Evolutionary conservation across 2,113 vertebrate genomes (phyloP), one percentile per base, ranked within the genome.

Genomic region (Arvicanthis niloticus): DNA sequence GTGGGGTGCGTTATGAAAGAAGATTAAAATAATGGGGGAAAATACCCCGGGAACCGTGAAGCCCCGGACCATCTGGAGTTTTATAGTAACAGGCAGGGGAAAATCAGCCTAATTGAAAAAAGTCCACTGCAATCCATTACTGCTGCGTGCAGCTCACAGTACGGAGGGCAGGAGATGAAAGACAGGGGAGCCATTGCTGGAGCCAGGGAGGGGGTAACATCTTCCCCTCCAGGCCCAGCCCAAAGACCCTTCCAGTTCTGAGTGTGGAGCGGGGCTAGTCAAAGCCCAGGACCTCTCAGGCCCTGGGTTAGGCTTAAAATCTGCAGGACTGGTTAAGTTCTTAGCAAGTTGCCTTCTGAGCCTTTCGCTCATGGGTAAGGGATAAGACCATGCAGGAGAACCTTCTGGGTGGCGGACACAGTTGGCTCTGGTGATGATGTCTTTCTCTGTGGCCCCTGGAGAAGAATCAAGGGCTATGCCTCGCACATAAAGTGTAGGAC

Each of bases 1-100:
- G 98, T 98, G 98, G 98, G 98, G 98, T 29, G 84, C 96, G 98
- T 98, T 98, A 98, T 96, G 96, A 97, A 98, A 98, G 98, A 98
- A 99, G 98, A 98, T 98, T 98, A 98, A 98, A 99, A 98, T 98
- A 98, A 98, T 93, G 96, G 98, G 98, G 98, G 98, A 98, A 97
- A 98, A 98, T 98, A 98, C 98, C 97, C 98, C 94, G 53, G 98
- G 98, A 99, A 98, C 98, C 98, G 97, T 99, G 98, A 99, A 99
- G 98, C 98, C 98, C 97, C 65, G 98, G 98, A 98, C 98, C 98
- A 99, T 99, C 98, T 99, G 98, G 98, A 97, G 96, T 98, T 99
- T 98, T 98, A 98, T 97, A 98, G 98, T 97, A 98, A 98, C 97
- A 98, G 98, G 98, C 96, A 98, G 97, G 96, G 98, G 97, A 97